These are phyloP conservation scores for Copsychus sechellarum DNA, from an alignment of 2,113 vertebrate species.

Conservation along the genomic window DNA sequence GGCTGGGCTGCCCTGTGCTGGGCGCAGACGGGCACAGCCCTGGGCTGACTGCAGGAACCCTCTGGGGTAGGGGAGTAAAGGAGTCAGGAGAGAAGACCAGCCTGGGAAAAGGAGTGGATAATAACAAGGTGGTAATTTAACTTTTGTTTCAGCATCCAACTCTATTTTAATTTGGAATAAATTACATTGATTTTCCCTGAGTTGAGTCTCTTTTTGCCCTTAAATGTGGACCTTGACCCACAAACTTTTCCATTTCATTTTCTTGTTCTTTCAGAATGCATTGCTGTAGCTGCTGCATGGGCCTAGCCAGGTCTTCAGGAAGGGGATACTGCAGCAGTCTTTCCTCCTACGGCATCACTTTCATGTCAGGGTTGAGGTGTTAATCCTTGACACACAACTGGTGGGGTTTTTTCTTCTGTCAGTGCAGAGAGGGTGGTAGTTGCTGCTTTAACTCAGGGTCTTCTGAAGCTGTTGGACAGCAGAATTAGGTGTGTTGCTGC, in stretches of 20 bases:
- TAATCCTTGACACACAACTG: background rate
- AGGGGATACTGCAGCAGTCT: background rate
- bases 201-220: background rate
- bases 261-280: background rate
- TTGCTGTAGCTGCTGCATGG: background rate
- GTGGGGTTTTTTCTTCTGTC: background rate
- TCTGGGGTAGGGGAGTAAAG: background rate
- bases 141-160: background rate
- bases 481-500: background rate
- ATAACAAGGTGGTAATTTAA: background rate
- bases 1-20: background rate
- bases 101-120: background rate
- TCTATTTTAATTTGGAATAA: background rate
- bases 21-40: no score
- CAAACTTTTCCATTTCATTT: background rate
- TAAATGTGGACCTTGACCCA: background rate
- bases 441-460: background rate
- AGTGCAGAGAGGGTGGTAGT: background rate
- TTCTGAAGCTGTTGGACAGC: background rate
- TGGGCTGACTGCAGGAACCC: fast-evolving
- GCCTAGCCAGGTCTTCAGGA: background rate
- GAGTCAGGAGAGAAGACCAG: fast-evolving
- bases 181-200: background rate
- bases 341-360: background rate
- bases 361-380: background rate